Percentiles rank a stretch among this genome's conserved stretches.
Evolutionary conservation across 2,888 invertebrate genomes (phyloP).

Genomic region (Branchipolynoe longqiensis): DNA sequence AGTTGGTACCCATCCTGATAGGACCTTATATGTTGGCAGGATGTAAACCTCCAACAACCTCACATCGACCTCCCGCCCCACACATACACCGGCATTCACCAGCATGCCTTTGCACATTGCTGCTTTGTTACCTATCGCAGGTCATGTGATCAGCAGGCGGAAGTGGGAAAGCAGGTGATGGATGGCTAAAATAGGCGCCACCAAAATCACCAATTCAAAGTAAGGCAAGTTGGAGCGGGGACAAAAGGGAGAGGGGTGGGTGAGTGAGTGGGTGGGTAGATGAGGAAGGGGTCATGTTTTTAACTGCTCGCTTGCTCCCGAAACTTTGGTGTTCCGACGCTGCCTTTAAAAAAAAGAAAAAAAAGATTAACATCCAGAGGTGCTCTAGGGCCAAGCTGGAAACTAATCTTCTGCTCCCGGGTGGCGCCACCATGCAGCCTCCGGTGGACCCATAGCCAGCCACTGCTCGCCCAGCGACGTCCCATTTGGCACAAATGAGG

Average conservation of each 20-base stretch:
- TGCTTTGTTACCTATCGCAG: constrained; percentile 11
- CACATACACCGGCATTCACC: too few relatives aligned
- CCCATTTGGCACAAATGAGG: constrained; percentile 48
- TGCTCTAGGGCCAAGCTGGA: constrained; percentile 1
- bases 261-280: too few relatives aligned
- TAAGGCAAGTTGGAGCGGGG: too few relatives aligned
- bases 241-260: too few relatives aligned
- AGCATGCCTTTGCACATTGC: too few relatives aligned
- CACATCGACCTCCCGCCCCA: too few relatives aligned
- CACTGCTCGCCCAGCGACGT: constrained; percentile 25
- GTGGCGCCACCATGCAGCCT: background rate
- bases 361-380: constrained; percentile 6
- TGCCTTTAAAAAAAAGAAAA: constrained; percentile 8
- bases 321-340: background rate
- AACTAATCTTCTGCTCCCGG: constrained; percentile 27
- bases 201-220: constrained; percentile 36
- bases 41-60: too few relatives aligned
- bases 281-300: constrained; percentile 2
- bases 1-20: too few relatives aligned
- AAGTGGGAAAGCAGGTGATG: too few relatives aligned
- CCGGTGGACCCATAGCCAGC: background rate
- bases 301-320: background rate
- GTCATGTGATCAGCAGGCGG: background rate
- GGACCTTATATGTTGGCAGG: too few relatives aligned
- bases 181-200: too few relatives aligned